phyloP scores from a whole-genome alignment of 2,113 vertebrate genomes.

The Jacana jacana region DNA sequence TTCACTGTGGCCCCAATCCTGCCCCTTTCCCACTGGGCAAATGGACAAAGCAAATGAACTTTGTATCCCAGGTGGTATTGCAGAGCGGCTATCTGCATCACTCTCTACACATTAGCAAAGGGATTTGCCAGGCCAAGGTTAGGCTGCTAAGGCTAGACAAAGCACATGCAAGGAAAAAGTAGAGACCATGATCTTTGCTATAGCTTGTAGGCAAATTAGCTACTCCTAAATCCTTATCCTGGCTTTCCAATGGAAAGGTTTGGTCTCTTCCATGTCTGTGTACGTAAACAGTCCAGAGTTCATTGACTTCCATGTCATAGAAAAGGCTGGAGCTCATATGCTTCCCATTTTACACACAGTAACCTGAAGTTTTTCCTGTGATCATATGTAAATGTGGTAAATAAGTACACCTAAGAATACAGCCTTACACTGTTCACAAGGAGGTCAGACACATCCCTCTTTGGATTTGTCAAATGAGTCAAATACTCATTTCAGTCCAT shows the following conservation, averaged over 20 bases:
- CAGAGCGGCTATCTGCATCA: not conserved
- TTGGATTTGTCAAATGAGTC: not conserved
- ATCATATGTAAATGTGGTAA: not conserved
- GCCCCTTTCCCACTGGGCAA: not conserved
- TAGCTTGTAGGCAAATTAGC: not conserved
- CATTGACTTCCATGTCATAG: not conserved
- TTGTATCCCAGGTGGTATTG: not conserved
- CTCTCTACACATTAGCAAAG: not conserved
- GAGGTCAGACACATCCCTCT: not conserved
- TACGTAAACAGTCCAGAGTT: not conserved
- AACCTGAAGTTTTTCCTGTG: not conserved
- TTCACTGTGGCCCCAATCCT: not conserved
- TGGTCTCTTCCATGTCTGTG: not conserved
- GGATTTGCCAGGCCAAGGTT: constrained; percentile 15
- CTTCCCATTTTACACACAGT: not conserved
- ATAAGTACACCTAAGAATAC: not conserved
- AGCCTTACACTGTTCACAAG: not conserved
- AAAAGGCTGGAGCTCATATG: accelerated
- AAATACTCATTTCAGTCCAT: not conserved
- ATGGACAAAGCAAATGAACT: constrained; percentile 31
- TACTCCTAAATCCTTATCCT: not conserved
- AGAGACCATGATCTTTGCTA: not conserved
- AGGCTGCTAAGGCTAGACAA: not conserved
- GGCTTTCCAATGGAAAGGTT: not conserved
- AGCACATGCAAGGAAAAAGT: not conserved